Percentiles rank a stretch among this genome's conserved stretches.
Conservation (phyloP, 2,888 invertebrate genomes). For the Caenorhabditis doughertyi region DNA sequence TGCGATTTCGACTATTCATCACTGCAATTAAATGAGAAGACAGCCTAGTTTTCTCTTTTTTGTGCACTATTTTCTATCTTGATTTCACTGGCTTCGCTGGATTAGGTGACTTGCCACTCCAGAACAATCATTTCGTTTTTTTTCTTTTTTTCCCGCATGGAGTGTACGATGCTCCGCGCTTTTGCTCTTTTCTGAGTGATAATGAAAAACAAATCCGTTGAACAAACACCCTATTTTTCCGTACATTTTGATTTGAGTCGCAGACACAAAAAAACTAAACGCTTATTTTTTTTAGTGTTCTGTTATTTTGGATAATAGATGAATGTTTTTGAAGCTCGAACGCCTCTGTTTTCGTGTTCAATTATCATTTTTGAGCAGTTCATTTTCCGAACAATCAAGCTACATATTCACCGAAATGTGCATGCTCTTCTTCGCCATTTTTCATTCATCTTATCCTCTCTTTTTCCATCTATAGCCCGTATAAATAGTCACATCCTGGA, state of each 20-base stretch:
- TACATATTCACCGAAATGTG: slow-evolving; percentile 26
- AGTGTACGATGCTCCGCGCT: slow-evolving; percentile 35
- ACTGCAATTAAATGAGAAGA: slow-evolving; percentile 45
- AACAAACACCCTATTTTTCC: slow-evolving; percentile 31
- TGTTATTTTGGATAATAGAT: neutral
- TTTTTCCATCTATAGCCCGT: slow-evolving; percentile 13
- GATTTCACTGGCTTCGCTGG: slow-evolving; percentile 31
- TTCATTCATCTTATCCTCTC: slow-evolving; percentile 11
- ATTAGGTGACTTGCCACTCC: slow-evolving; percentile 48
- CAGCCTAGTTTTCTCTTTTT: slow-evolving; percentile 21
- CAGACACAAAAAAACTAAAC: slow-evolving; percentile 8
- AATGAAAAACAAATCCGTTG: slow-evolving; percentile 63
- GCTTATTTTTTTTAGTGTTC: neutral
- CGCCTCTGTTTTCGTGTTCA: neutral
- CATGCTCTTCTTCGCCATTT: neutral
- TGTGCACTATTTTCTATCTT: slow-evolving; percentile 23
- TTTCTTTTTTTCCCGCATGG: slow-evolving; percentile 24
- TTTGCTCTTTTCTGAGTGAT: slow-evolving; percentile 40
- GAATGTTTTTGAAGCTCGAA: neutral
- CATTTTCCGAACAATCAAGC: slow-evolving; percentile 18
- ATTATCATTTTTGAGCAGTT: neutral
- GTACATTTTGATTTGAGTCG: slow-evolving; percentile 11
- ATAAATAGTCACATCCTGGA: slow-evolving; percentile 51
- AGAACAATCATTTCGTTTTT: slow-evolving; percentile 50
- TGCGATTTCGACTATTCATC: slow-evolving; percentile 54